Conservation (phyloP, 2,888 invertebrate species). For the Anagyrus pseudococci region DNA sequence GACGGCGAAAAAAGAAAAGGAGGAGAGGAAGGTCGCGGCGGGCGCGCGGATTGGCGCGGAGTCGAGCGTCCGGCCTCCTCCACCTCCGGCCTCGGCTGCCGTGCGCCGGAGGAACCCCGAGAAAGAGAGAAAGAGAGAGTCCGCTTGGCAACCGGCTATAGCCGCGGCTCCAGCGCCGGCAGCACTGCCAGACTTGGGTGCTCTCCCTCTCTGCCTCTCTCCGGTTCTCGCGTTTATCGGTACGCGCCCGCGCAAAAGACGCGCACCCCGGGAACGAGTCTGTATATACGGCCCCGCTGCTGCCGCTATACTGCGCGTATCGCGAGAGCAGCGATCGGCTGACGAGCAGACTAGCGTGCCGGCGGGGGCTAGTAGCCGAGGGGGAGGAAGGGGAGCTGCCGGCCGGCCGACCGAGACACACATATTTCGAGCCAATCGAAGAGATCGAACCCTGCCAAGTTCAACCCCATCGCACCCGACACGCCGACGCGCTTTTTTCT, state of each 20-base stretch:
- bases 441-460: conserved; percentile 38
- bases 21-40: conserved; percentile 25
- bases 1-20: conserved; percentile 17
- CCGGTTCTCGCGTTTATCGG: conserved; percentile 14
- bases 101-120: conserved; percentile 15
- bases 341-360: too few species aligned
- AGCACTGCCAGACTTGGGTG: too few species aligned
- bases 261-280: too few species aligned
- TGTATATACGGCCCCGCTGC: too few species aligned
- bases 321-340: too few species aligned
- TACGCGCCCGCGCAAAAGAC: too few species aligned
- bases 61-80: conserved; percentile 13
- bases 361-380: not conserved
- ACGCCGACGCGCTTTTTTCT: not conserved
- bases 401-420: conserved; percentile 29
- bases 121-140: too few species aligned
- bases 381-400: not conserved
- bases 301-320: too few species aligned
- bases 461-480: conserved; percentile 19
- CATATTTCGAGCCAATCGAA: conserved; percentile 35
- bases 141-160: conserved; percentile 24
- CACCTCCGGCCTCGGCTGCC: conserved; percentile 15
- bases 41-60: conserved; percentile 25
- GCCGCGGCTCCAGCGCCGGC: too few species aligned
- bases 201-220: conserved; percentile 1